Percentiles rank a stretch among this genome's conserved stretches.
Evolutionary conservation across 2,113 vertebrate genomes (phyloP).

Genomic region (Elaphurus davidianus): DNA sequence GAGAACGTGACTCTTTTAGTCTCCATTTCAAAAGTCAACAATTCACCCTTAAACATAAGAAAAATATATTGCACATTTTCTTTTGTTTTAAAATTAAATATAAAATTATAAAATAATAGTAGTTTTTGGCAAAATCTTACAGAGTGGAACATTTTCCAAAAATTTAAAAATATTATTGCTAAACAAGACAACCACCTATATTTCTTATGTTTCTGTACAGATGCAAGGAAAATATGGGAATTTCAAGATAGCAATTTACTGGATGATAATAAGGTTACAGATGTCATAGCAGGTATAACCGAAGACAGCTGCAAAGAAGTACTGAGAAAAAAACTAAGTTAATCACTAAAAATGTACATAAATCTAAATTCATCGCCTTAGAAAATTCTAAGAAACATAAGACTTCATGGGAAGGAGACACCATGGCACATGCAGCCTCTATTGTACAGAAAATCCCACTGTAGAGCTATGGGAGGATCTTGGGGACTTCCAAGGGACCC

Average conservation of each 20-base stretch:
- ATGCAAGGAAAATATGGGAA: background rate
- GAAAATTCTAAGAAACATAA: background rate
- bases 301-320: background rate
- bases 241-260: background rate
- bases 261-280: background rate
- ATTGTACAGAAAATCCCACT: background rate
- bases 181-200: background rate
- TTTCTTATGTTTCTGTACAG: background rate
- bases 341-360: background rate
- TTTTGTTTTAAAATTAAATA: background rate
- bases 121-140: background rate
- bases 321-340: background rate
- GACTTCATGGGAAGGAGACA: background rate
- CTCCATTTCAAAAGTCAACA: background rate
- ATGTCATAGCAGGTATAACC: background rate
- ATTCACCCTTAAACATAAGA: background rate
- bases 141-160: background rate
- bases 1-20: background rate
- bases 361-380: background rate
- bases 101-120: background rate
- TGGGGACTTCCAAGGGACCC: accelerated
- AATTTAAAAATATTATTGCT: background rate
- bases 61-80: background rate
- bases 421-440: background rate
- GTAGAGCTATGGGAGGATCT: background rate